A percentile compares a stretch with the other conserved stretches of the same genome.
These are phyloP conservation scores for Ataeniobius toweri DNA, from an alignment of 2,797 vertebrate species.

Conservation along the genomic window DNA sequence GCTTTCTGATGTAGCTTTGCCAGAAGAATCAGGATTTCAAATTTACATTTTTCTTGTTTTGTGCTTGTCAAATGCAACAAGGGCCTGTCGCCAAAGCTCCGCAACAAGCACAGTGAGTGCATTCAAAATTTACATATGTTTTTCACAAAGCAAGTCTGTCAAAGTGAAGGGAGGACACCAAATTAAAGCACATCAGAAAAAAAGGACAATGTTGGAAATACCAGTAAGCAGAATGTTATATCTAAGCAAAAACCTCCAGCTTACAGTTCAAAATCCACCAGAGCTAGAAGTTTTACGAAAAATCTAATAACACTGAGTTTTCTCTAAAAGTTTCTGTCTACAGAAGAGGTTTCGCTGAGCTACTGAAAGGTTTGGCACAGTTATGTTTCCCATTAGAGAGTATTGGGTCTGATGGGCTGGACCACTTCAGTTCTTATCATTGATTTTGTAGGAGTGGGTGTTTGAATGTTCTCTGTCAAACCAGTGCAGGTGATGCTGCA, in stretches of 20 bases:
- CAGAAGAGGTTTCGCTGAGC: background rate
- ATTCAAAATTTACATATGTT: conserved; percentile 50
- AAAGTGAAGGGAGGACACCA: conserved; percentile 37
- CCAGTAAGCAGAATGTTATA: conserved; percentile 21
- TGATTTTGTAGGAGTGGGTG: background rate
- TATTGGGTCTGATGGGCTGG: background rate
- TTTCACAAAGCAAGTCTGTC: conserved; percentile 47
- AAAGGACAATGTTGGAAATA: background rate
- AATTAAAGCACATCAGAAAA: conserved; percentile 48
- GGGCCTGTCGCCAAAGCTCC: conserved; percentile 42
- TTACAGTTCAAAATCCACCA: background rate
- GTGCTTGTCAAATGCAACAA: conserved; percentile 58
- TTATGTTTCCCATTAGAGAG: background rate
- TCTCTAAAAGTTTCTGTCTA: background rate
- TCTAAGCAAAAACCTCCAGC: conserved; percentile 9
- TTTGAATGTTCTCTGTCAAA: background rate
- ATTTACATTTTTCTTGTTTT: conserved; percentile 56
- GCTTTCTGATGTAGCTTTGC: conserved; percentile 53
- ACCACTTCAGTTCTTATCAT: background rate
- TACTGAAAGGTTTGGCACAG: background rate
- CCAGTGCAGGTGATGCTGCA: background rate
- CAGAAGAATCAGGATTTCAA: conserved; percentile 68
- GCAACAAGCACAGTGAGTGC: conserved; percentile 49
- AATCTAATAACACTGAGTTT: background rate
- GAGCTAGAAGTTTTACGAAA: background rate